These are phyloP conservation scores for Oryzias sinensis DNA, from an alignment of 2,797 vertebrate species.

Conservation along the genomic window DNA sequence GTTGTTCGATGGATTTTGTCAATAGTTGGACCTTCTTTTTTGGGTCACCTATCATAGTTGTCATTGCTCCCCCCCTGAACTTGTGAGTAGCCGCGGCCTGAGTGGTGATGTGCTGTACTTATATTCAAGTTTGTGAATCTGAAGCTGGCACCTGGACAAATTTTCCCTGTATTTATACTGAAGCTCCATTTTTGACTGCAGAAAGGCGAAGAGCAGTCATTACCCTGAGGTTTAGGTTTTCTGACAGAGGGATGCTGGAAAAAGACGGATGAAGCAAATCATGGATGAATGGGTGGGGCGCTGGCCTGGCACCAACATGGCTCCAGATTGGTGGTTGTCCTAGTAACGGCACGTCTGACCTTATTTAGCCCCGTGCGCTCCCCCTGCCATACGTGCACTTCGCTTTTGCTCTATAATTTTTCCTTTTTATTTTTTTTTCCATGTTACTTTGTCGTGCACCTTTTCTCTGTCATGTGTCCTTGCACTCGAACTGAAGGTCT, in stretches of 20 bases:
- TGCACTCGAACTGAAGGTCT: conserved; percentile 17
- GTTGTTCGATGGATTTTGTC: conserved; percentile 53
- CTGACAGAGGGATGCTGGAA: conserved; percentile 43
- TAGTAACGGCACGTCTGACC: conserved; percentile 74
- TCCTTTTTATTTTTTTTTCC: too few species aligned
- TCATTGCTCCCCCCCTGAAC: conserved; percentile 10
- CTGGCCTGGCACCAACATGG: conserved; percentile 61
- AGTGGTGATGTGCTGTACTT: conserved; percentile 31
- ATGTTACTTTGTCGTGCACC: conserved; percentile 17
- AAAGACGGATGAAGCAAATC: conserved; percentile 36
- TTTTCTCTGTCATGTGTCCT: conserved; percentile 16
- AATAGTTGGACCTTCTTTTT: conserved; percentile 44
- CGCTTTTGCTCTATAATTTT: conserved; percentile 8
- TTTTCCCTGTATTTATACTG: conserved; percentile 64
- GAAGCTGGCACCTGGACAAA: conserved; percentile 63
- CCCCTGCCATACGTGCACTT: conserved; percentile 22
- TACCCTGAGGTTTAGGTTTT: conserved; percentile 76
- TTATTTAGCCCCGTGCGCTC: conserved; percentile 63
- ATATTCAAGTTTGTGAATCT: conserved; percentile 42
- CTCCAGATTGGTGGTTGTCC: conserved; percentile 69
- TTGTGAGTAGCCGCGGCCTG: conserved; percentile 20
- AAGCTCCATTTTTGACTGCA: conserved; percentile 63
- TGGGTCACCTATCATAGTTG: conserved; percentile 46
- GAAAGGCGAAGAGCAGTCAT: conserved; percentile 72
- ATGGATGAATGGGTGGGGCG: conserved; percentile 59